These are phyloP conservation scores for Cyprinodon variegatus DNA, from an alignment of 2,113 vertebrate genomes.

Conservation along the genomic window DNA sequence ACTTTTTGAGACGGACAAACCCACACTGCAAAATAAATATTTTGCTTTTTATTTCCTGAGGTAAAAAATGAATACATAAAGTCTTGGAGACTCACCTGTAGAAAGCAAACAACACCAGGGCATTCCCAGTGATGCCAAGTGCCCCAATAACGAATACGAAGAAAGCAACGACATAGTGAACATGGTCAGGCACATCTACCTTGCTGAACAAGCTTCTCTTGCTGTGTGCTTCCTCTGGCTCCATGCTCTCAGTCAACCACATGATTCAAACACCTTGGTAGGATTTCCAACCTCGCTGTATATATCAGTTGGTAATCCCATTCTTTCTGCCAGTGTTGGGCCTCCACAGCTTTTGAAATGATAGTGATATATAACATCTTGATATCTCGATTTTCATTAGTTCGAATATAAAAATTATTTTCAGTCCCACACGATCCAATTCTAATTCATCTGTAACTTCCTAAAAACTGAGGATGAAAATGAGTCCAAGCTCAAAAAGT, in stretches of 20 bases:
- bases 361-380: background rate
- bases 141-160: conserved; percentile 88
- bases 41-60: background rate
- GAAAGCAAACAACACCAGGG: conserved; percentile 92
- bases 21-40: background rate
- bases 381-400: background rate
- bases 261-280: conserved; percentile 51
- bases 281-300: conserved; percentile 25
- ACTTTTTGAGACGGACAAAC: background rate
- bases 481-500: background rate
- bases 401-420: background rate
- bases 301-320: conserved; percentile 18
- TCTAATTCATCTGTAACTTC: background rate
- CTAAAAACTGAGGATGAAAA: background rate
- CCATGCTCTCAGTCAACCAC: conserved; percentile 73
- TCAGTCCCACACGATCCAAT: background rate
- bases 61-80: background rate
- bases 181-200: conserved; percentile 87
- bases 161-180: conserved; percentile 85
- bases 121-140: conserved; percentile 88
- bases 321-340: background rate
- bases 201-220: conserved; percentile 74
- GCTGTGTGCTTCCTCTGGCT: conserved; percentile 73
- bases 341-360: conserved; percentile 36
- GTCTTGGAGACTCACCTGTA: conserved; percentile 83